Evolutionary conservation across 2,113 vertebrate genomes (phyloP).

Genomic region (Salvelinus sp.): DNA sequence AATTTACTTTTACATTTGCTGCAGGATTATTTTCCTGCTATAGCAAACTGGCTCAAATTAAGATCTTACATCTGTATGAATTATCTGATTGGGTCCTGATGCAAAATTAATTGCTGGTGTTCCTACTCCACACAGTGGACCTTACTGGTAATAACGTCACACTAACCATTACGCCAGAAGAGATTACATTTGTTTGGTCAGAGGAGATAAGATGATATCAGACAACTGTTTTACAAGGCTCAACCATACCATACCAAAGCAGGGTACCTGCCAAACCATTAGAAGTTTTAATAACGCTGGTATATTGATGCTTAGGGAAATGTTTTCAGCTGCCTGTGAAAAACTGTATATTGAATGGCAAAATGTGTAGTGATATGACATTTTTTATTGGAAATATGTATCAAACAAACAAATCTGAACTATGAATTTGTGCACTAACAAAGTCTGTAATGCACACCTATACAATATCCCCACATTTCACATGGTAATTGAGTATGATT

Average conservation of each 20-base stretch:
- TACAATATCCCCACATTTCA: background rate
- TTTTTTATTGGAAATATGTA: no score
- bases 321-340: no score
- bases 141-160: background rate
- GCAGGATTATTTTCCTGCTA: no score
- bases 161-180: background rate
- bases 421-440: no score
- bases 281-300: no score
- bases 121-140: slow-evolving; percentile 24
- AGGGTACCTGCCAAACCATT: no score
- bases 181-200: background rate
- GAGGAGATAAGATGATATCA: background rate
- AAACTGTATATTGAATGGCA: no score
- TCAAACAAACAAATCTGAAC: no score
- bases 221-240: background rate
- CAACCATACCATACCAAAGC: background rate
- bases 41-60: no score
- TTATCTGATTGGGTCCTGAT: background rate
- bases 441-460: background rate
- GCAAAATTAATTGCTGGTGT: slow-evolving; percentile 1
- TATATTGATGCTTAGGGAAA: no score
- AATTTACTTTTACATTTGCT: no score
- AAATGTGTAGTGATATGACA: no score
- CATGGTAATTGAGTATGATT: background rate
- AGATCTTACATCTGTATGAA: background rate